These are phyloP conservation scores for Lysandra bellargus DNA, from an alignment of 2,888 invertebrate genomes.

Conservation along the genomic window DNA sequence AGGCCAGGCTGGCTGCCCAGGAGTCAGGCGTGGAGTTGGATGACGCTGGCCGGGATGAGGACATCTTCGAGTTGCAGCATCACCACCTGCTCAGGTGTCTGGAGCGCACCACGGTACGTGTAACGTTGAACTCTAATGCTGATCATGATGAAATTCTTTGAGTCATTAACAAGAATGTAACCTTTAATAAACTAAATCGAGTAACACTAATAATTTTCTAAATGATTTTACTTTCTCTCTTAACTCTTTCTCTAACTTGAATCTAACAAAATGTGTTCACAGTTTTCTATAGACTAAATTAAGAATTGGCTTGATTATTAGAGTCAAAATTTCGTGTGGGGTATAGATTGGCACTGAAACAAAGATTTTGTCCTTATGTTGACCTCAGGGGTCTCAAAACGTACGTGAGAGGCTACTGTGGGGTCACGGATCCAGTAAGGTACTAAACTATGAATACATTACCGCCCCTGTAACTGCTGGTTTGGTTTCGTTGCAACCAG, in stretches of 20 bases:
- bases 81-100: slow-evolving; percentile 98
- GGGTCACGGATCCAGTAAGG: slow-evolving; percentile 31
- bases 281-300: not conserved
- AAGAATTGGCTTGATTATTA: slow-evolving; percentile 1
- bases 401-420: slow-evolving; percentile 31
- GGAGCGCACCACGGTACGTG: slow-evolving; percentile 94
- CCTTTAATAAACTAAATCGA: not conserved
- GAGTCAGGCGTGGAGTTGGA: slow-evolving; percentile 95
- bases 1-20: slow-evolving; percentile 95
- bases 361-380: slow-evolving; percentile 25
- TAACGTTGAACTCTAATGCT: not conserved
- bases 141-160: too few species aligned
- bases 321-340: slow-evolving; percentile 9
- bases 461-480: slow-evolving; percentile 7
- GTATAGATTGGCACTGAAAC: slow-evolving; percentile 15
- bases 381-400: slow-evolving; percentile 31
- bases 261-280: slow-evolving; percentile 1
- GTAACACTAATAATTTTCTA: not conserved
- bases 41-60: slow-evolving; percentile 94
- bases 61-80: slow-evolving; percentile 99
- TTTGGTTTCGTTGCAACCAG: slow-evolving; percentile 5
- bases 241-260: not conserved
- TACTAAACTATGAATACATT: slow-evolving; percentile 30
- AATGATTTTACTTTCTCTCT: not conserved
- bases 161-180: not conserved